Evolutionary conservation across 1,140 invertebrate genomes (phyloP), one percentile per base, ranked within the genome.

Genomic region (Tetragonula clypearis): DNA sequence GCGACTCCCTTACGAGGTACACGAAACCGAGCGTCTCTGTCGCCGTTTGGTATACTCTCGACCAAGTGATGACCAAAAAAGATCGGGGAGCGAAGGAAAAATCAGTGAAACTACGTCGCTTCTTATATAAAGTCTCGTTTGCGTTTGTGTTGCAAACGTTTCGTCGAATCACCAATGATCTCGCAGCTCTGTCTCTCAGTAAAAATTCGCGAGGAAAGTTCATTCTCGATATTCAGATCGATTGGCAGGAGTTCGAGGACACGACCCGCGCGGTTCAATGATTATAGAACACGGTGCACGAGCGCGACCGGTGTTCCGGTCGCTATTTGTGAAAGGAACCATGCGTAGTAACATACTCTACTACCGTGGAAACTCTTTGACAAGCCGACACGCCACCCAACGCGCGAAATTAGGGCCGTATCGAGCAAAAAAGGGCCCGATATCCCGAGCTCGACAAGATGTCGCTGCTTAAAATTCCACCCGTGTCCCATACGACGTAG

Each of bases 401-500:
- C 90, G 92, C 91, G 93, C 90, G 91, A 94, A 93, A 93, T 93
- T 92, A 92, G 90, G 90, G 79, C 85, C 84, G 87, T 84, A 86
- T 89, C 84, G 86, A 85, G 87, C 85, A 93, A 93, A 94, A 93
- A 93, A 84, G 80, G 55, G n/a, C 62, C 41, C 88, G 87, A 90
- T 88, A 86, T 86, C 84, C 79, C n/a, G 86, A 65, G 84, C 73
- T 76, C 82, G 85, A 91, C 89, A 84, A 92, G 82, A 92, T 88
- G 89, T 91, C 62, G 87, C 92, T 93, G 93, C 90, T 93, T 94
- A 93, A 94, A 92, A 93, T 93, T 94, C 92, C 87, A 90, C 55
- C 77, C 88, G 69, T 90, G 86, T 58, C 84, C 84, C 90, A 85
- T 86, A 88, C 89, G 88, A 93, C 90, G 89, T 91, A 90, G 69